Base-by-base conservation (phyloP, 2,888 invertebrate species). In the Thumatha senex region DNA sequence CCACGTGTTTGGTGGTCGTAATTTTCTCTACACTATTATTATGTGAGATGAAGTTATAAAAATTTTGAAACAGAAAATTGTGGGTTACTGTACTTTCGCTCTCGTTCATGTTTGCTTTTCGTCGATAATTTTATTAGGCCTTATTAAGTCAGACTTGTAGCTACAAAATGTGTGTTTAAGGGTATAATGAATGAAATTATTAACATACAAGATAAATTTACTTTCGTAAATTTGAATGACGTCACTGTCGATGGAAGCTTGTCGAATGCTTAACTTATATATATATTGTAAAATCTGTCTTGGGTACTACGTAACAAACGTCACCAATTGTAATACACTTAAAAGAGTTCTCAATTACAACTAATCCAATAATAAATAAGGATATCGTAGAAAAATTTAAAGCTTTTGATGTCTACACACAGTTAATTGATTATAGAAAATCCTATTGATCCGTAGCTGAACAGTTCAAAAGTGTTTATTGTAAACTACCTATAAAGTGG, bases 31-130 rank as follows among this genome's bases (percentile, higher is more conserved):
- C 74, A 70, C 80, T 82, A 77, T 89, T 68, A 88, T 89, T 90
- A 89, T 55, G 58, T 54, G 72, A 78, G 84, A 89, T 89, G 84
- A 84, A 89, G 89, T 83, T 84, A 88, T 89, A 83, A 85, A 82
- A 38, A 80, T 75, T 80, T 71, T 74, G 76, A 75, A 80, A 79
- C 72, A 71, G 73, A 69, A 86, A 88, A 87, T 86, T 85, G 78
- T 67, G 56, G 80, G 80, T 60, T 70, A 68, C 69, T 61, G 54
- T 52, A 74, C 76, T 82, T 77, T 84, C 80, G 75, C 78, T 82
- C 77, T 81, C 76, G 63, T 39, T 61, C 51, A 61, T 88, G 81
- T 88, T 88, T 86, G 78, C 81, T 79, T 84, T 84, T 74, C 74
- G 73, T 72, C 69, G 13, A 36, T 84, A 78, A 80, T 84, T 86